These are phyloP conservation scores for Manduca sexta DNA, from an alignment of 1,140 invertebrate species.

Conservation along the genomic window DNA sequence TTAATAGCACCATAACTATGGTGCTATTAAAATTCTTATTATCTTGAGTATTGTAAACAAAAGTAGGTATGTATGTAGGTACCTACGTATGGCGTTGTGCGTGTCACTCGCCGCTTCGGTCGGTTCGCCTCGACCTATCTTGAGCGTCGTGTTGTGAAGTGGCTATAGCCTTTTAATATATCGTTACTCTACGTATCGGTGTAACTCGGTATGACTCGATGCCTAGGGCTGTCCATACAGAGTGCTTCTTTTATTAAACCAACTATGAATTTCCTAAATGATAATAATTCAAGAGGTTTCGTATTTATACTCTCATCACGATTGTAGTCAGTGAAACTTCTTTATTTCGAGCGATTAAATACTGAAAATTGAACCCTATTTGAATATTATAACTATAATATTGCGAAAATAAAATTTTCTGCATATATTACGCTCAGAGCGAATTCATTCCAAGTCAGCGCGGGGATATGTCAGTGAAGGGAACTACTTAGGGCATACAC, in stretches of 20 bases:
- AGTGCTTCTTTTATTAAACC: background rate
- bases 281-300: no score
- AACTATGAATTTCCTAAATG: no score
- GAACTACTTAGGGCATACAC: background rate
- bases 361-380: no score
- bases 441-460: background rate
- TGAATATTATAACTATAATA: no score
- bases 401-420: no score
- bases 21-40: no score
- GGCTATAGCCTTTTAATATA: slow-evolving; percentile 13
- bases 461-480: slow-evolving; percentile 18
- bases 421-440: no score
- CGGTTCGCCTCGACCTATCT: slow-evolving; percentile 39
- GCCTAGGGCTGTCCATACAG: slow-evolving; percentile 20
- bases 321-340: no score
- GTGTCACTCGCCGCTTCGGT: slow-evolving; percentile 22
- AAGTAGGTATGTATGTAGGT: background rate
- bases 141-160: slow-evolving; percentile 15
- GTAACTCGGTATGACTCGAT: slow-evolving; percentile 11
- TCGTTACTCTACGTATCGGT: slow-evolving; percentile 13
- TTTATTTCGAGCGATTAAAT: no score
- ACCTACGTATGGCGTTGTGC: background rate
- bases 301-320: no score
- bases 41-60: no score
- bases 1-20: no score